Evolutionary conservation across 2,797 vertebrate species (phyloP), one percentile per base, ranked within the genome.

Genomic region (Coendou prehensilis): DNA sequence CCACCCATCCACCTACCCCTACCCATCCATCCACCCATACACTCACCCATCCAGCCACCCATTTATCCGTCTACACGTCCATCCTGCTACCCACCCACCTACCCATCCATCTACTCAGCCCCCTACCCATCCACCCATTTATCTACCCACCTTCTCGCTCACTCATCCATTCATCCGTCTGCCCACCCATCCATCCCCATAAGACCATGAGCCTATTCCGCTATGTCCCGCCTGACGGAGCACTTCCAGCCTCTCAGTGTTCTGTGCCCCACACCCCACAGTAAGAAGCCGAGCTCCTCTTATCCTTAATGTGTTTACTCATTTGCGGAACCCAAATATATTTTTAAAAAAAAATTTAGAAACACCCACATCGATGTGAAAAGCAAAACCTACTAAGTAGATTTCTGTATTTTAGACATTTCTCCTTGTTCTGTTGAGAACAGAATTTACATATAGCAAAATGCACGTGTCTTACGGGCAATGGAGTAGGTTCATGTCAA

Each of bases 201-300:
- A 11, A 75, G 41, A 52, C n/a, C 17, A 10, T 0, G 30, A 50
- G 41, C 57, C 61, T 20, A 2, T 1, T 3, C 5, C 8, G 57
- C 2, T 22, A 7, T 17, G 30, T 67, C n/a, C 22, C 6, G 0
- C 5, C 22, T 28, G 1, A 15, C 2, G 0, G 20, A 2, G 10
- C 1, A 18, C 26, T 18, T 22, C 20, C 4, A 6, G 13, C 18
- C 9, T n/a, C 64, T 26, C 9, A 5, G 57, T 8, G 26, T 71
- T 45, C 9, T 11, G 7, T 41, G 37, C 14, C 22, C 41, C 41
- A 26, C 22, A 6, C 23, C 37, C 30, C 17, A 6, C 2, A 47
- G 47, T 9, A 30, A 76, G 63, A 18, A 81, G 84, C 10, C 6
- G 52, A 18, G 15, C 47, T 71, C 67, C 67, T 54, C 45, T 6